phyloP scores from a whole-genome alignment of 2,888 invertebrate genomes.

The Tortricodes alternella region DNA sequence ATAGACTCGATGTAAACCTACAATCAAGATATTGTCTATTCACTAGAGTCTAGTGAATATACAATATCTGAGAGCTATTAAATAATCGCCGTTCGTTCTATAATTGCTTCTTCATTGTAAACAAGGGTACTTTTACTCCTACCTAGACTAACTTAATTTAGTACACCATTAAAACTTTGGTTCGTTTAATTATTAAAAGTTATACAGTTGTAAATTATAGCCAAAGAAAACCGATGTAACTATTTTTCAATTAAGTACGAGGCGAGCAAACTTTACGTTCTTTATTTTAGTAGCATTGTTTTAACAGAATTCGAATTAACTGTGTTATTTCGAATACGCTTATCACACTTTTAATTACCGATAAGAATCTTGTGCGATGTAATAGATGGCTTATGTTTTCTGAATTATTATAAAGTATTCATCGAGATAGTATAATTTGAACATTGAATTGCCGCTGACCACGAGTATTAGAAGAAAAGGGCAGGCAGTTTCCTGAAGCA shows the following conservation, averaged over 20 bases:
- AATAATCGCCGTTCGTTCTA: too few relatives aligned
- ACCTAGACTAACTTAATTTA: neutral
- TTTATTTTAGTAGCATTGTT: conserved; percentile 3
- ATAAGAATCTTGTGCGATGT: neutral
- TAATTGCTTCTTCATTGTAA: too few relatives aligned
- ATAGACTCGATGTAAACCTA: too few relatives aligned
- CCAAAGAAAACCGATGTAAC: neutral
- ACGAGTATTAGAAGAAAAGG: too few relatives aligned
- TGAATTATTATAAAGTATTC: neutral
- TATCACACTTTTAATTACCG: neutral
- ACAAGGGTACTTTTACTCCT: too few relatives aligned
- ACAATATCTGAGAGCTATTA: too few relatives aligned
- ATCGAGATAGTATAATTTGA: too few relatives aligned
- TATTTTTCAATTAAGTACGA: conserved; percentile 5
- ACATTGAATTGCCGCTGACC: too few relatives aligned
- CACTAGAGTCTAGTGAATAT: too few relatives aligned
- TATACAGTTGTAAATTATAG: neutral
- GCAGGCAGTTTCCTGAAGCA: too few relatives aligned
- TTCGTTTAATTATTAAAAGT: neutral
- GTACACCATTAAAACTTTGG: neutral
- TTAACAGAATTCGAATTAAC: neutral
- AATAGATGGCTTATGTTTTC: neutral
- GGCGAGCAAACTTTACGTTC: neutral
- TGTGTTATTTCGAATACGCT: neutral
- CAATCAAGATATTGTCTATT: too few relatives aligned